A percentile compares a stretch with the other conserved stretches of the same genome.
These are phyloP conservation scores for Coregonus sp. DNA, from an alignment of 2,797 vertebrate genomes.

Conservation along the genomic window DNA sequence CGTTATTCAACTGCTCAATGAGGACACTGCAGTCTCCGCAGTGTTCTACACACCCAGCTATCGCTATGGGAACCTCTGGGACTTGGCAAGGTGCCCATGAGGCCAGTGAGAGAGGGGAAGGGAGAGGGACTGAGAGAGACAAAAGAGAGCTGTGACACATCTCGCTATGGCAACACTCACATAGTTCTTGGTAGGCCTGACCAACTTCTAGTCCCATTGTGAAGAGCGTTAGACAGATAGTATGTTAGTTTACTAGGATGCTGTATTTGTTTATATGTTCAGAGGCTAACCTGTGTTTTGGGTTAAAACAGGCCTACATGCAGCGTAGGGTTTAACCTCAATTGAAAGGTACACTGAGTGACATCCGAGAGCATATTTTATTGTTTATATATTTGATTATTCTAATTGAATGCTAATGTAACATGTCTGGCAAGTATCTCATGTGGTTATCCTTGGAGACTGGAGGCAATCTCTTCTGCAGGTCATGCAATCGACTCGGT, in stretches of 20 bases:
- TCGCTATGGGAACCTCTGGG: constrained; percentile 54
- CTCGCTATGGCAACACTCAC: neutral
- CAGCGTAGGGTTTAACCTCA: neutral
- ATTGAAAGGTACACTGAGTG: neutral
- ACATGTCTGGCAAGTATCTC: neutral
- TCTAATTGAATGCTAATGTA: neutral
- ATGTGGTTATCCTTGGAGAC: neutral
- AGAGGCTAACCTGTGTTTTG: neutral
- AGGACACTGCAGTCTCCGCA: constrained; percentile 29
- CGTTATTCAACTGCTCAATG: constrained; percentile 27
- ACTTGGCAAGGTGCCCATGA: constrained; percentile 33
- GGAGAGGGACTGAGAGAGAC: neutral
- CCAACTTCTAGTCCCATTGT: neutral
- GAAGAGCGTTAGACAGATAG: neutral
- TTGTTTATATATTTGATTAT: neutral
- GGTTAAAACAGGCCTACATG: neutral
- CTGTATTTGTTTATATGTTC: neutral
- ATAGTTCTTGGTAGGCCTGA: neutral
- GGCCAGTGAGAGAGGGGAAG: constrained; percentile 14
- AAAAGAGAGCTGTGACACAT: neutral
- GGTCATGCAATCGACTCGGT: constrained; percentile 12
- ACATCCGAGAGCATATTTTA: neutral
- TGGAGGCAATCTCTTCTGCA: neutral
- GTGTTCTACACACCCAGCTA: constrained; percentile 35
- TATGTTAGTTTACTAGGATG: neutral